Conservation (phyloP, 2,888 invertebrate genomes). For the Pantelozetes paolii region DNA sequence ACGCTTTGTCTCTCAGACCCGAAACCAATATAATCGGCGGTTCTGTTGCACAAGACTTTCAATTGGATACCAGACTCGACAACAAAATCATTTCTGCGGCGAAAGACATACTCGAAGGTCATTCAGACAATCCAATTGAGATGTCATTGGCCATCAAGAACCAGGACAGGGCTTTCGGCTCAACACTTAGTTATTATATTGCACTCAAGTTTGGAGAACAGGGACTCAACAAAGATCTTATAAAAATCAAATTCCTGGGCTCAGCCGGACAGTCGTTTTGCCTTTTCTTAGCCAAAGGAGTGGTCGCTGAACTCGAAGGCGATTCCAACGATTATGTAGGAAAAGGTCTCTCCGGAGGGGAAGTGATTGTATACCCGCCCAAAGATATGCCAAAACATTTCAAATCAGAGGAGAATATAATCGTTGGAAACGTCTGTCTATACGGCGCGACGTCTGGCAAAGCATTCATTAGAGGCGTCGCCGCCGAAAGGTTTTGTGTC, state of each 20-base stretch:
- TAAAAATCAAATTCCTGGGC: slow-evolving; percentile 77
- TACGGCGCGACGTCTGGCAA: slow-evolving; percentile 94
- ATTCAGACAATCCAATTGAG: slow-evolving; percentile 51
- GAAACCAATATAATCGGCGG: slow-evolving; percentile 86
- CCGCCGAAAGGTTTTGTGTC: slow-evolving; percentile 96
- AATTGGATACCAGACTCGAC: slow-evolving; percentile 66
- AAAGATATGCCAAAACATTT: slow-evolving; percentile 68
- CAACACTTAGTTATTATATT: slow-evolving; percentile 89
- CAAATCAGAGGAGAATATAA: slow-evolving; percentile 88
- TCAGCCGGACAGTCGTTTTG: slow-evolving; percentile 99
- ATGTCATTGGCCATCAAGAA: slow-evolving; percentile 79
- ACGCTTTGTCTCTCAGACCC: slow-evolving; percentile 82
- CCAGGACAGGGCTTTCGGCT: slow-evolving; percentile 84
- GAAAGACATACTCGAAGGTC: slow-evolving; percentile 34
- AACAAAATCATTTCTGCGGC: slow-evolving; percentile 58
- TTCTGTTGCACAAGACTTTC: slow-evolving; percentile 66
- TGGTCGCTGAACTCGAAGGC: slow-evolving; percentile 84
- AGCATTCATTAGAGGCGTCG: slow-evolving; percentile 91
- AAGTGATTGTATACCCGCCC: slow-evolving; percentile 85
- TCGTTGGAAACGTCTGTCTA: slow-evolving; percentile 95
- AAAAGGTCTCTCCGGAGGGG: slow-evolving; percentile 91
- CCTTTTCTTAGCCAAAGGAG: slow-evolving; percentile 87
- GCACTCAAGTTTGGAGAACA: slow-evolving; percentile 84
- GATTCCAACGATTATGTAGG: slow-evolving; percentile 99
- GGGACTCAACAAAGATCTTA: slow-evolving; percentile 72